Base-by-base conservation (phyloP, 2,888 invertebrate species). In the Marronus borbonicus region DNA sequence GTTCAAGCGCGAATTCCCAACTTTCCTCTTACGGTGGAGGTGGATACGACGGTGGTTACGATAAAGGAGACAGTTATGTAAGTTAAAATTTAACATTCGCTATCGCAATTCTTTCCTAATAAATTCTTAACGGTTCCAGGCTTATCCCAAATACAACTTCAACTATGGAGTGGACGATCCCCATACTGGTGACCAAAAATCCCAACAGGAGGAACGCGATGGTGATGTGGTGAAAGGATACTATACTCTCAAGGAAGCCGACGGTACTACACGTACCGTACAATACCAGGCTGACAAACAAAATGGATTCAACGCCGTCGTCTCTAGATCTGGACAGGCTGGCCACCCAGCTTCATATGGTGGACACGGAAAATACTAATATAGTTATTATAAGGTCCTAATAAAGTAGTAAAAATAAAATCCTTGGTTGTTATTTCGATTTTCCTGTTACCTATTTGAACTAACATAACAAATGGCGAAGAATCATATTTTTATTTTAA, bases 231-330 rank as follows among this genome's bases (percentile, higher is more conserved):
- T 82, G 49, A 80, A 82, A 58, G 82, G 82, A 44, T 52, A 68
- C 39, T 82, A 81, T 76, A 76, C 79, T 10, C 72, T 81, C 24
- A 62, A 82, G 55, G 81, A 82, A 76, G 80, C 79, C 31, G 82
- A 81, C 77, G 80, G 83, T 77, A 79, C 83, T 77, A 83, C 80
- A 49, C 84, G 84, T 24, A 80, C 81, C 55, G 84, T 84, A 49
- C 81, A 84, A 69, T 85, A 85, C 79, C 82, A 81, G 72, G 82
- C 84, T 62, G 85, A 85, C 77, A 80, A 82, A 62, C 79, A 80
- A 5, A 81, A 79, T 68, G 82, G 82, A 60, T 82, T 83, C 78
- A 81, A 81, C 72, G 83, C 83, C 62, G 76, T 81, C 24, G 82
- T 83, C 28, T 76, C 80, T 5, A 78, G 80, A 52, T 76, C 80